Base-by-base conservation (phyloP, 2,888 invertebrate genomes). In the Pristionchus arcanus region DNA sequence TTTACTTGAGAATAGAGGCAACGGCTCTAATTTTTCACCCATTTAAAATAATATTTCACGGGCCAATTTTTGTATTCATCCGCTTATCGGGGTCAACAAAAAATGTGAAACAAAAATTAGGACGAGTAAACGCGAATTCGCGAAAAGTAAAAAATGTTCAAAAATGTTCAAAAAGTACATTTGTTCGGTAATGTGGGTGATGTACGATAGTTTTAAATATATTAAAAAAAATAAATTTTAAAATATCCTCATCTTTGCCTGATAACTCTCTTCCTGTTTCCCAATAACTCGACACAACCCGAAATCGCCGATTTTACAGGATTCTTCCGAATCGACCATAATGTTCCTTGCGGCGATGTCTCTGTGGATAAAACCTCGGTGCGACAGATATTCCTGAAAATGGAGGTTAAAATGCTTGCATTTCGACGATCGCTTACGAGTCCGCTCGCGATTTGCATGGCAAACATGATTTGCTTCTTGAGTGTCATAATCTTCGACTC, bases 301-400 rank as follows among this genome's bases (percentile, higher is more conserved):
- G 28, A 66, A 87, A 31, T 87, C 86, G 37, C 66, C 86, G 66
- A 87, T 87, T 21, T 68, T 87, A 21, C 86, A 87, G 7, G 66
- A 42, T 66, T 87, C 84, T 13, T 59, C n/a, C 28, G 66, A 15
- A 49, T 87, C 86, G n/a, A 87, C 42, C 15, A 87, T 16, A n/a
- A 87, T 68, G 19, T 87, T 87, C 68, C 86, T 87, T 19, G 86
- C 86, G 11, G 86, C 86, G 19, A 87, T 28, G 25, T 87, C 86
- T 66, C 86, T n/a, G 49, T 87, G 86, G 66, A 87, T 68, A 42
- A 87, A 87, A 25, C 86, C 86, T 42, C 34, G 37, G 4, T 25
- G 9, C 1, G 66, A 66, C 2, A 87, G n/a, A 31, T 31, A 87
- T 66, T 87, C 86, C 86, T 87, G 66, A 34, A n/a, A 37, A n/a